Conservation (phyloP, 2,113 vertebrate genomes). For the Neogale vison region DNA sequence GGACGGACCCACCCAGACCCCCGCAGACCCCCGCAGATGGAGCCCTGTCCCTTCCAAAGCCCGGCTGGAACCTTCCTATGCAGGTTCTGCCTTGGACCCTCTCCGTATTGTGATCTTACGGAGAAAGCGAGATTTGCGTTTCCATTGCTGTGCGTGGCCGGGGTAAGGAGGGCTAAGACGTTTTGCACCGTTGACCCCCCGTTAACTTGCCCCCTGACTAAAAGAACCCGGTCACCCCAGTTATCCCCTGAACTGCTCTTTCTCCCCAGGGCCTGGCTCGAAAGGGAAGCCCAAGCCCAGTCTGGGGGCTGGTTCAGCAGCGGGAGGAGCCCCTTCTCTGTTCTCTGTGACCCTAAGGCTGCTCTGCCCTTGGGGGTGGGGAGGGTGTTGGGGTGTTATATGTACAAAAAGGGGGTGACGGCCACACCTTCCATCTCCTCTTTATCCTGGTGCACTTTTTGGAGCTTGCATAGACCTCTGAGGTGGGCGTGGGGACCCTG, state of each 20-base stretch:
- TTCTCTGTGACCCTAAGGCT: too few species aligned
- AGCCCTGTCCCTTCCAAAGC: not conserved
- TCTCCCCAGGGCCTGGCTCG: constrained; percentile 80
- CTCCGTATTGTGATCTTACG: not conserved
- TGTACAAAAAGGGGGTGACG: not conserved
- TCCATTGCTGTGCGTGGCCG: not conserved
- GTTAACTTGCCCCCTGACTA: constrained; percentile 72
- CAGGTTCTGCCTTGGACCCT: not conserved
- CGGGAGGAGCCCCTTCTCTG: constrained; percentile 54
- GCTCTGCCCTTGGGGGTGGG: not conserved
- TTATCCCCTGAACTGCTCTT: constrained; percentile 55
- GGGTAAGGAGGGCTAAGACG: not conserved
- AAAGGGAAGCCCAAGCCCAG: constrained; percentile 80
- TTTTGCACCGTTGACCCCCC: not conserved
- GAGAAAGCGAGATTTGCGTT: not conserved
- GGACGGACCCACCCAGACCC: not conserved
- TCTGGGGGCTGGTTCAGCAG: constrained; percentile 83
- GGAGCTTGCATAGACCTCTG: not conserved
- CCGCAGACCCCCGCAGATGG: too few species aligned
- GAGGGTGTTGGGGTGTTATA: too few species aligned
- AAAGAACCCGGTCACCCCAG: constrained; percentile 70
- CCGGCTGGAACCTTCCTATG: not conserved
- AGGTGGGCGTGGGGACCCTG: not conserved
- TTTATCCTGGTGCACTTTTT: not conserved
- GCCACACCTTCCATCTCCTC: not conserved